Evolutionary conservation across 2,113 vertebrate species (phyloP).

Genomic region (Baryphthengus martii): DNA sequence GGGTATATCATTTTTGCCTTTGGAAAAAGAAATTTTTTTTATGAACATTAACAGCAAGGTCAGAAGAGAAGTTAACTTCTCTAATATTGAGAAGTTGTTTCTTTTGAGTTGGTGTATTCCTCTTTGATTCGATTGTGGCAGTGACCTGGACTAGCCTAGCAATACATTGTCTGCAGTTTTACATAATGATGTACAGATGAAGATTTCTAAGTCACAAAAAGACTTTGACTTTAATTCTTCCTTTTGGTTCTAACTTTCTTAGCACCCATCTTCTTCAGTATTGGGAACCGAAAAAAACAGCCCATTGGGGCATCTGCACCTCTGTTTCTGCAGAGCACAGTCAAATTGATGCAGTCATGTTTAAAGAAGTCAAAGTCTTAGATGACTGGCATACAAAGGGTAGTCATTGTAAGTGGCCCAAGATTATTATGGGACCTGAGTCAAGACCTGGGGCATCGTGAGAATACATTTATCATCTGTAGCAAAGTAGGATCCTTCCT

Average conservation of each 20-base stretch:
- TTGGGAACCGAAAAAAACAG: background rate
- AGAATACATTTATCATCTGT: background rate
- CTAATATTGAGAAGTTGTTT: background rate
- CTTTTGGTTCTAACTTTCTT: background rate
- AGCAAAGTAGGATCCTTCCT: background rate
- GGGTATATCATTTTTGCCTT: background rate
- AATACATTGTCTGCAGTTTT: background rate
- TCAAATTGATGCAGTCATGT: background rate
- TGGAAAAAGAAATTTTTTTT: background rate
- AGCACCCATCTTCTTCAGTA: background rate
- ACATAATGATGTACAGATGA: background rate
- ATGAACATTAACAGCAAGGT: background rate
- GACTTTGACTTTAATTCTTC: background rate
- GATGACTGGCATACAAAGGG: background rate
- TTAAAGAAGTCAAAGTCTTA: background rate
- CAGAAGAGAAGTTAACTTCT: background rate
- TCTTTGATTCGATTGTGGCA: rapidly evolving
- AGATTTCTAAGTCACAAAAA: background rate
- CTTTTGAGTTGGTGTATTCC: background rate
- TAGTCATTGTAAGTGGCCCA: background rate
- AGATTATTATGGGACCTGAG: background rate
- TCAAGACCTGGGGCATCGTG: background rate
- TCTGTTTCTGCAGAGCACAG: background rate
- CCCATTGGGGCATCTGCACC: background rate
- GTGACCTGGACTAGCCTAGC: background rate